Conservation (phyloP, 2,113 vertebrate species). For the Trematocara unimaculatum region DNA sequence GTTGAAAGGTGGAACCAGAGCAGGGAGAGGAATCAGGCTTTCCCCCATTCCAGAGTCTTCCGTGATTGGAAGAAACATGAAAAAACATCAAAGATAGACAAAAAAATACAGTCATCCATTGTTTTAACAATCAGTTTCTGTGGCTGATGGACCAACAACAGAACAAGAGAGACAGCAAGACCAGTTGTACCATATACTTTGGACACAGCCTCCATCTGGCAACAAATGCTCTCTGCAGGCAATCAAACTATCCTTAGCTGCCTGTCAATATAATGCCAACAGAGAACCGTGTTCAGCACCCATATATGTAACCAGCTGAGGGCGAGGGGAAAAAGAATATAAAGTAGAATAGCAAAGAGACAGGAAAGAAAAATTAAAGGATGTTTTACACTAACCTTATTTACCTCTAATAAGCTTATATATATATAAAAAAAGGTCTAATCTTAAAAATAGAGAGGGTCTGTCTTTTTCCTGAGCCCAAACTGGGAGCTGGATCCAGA, state of each 20-base stretch:
- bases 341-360: background rate
- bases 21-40: background rate
- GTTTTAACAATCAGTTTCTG: background rate
- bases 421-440: background rate
- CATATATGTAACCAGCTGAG: background rate
- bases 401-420: background rate
- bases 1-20: background rate
- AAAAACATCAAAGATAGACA: rapidly evolving
- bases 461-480: background rate
- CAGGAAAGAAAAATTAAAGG: rapidly evolving
- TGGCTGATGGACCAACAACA: background rate
- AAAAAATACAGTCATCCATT: background rate
- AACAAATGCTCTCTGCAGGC: background rate
- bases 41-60: background rate
- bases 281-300: background rate
- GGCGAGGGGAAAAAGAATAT: rapidly evolving
- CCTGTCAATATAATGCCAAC: background rate
- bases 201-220: background rate
- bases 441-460: background rate
- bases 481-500: background rate
- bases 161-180: background rate
- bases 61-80: rapidly evolving
- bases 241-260: rapidly evolving
- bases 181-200: background rate
- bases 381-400: background rate